A percentile compares a stretch with the other conserved stretches of the same genome.
These are phyloP conservation scores for Pterostichus niger DNA, from an alignment of 2,888 invertebrate genomes.

Conservation along the genomic window DNA sequence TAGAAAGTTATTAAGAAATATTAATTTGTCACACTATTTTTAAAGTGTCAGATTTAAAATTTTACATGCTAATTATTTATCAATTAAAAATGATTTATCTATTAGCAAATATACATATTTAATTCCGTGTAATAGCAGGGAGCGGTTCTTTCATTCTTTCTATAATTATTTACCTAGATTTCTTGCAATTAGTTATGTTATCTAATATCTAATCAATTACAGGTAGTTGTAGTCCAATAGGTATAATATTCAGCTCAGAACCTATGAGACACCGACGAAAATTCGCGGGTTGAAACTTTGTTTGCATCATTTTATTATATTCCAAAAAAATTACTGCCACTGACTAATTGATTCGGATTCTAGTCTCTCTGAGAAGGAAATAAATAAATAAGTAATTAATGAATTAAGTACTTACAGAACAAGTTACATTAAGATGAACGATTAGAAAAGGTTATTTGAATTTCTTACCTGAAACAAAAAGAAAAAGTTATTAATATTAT, in stretches of 20 bases:
- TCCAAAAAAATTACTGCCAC: not conserved
- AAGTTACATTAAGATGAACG: not conserved
- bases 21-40: conserved; percentile 13
- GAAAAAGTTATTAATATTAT: conserved; percentile 6
- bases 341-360: not conserved
- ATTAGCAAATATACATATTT: not conserved
- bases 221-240: too few relatives aligned
- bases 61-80: conserved; percentile 9
- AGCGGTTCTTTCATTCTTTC: not conserved
- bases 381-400: not conserved
- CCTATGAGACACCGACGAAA: too few relatives aligned
- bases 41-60: conserved; percentile 8
- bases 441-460: not conserved
- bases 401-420: conserved; percentile 9
- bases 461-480: conserved; percentile 8
- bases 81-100: conserved; percentile 35
- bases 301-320: too few relatives aligned
- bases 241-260: too few relatives aligned
- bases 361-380: not conserved
- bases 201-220: too few relatives aligned
- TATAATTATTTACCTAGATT: conserved; percentile 17
- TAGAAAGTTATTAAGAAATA: conserved; percentile 28
- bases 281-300: too few relatives aligned
- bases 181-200: conserved; percentile 10
- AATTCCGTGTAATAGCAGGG: not conserved